phyloP scores from a whole-genome alignment of 2,113 vertebrate species.

The Progne subis region DNA sequence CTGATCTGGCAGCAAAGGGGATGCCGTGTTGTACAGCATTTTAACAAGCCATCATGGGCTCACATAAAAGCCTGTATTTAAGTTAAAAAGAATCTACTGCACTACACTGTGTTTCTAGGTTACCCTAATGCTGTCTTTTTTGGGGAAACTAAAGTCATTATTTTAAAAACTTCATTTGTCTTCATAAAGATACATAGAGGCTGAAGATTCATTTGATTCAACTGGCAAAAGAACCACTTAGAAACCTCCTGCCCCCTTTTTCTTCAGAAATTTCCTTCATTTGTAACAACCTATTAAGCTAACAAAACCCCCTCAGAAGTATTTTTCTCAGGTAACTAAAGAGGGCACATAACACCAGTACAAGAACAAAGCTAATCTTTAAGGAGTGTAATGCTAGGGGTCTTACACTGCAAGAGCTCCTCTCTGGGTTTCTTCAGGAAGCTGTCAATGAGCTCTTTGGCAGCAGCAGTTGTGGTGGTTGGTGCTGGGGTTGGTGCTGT shows the following conservation, averaged over 20 bases:
- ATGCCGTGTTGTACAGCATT: background rate
- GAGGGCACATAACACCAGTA: background rate
- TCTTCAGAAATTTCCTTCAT: background rate
- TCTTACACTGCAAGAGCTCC: slow-evolving; percentile 87
- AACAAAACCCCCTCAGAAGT: background rate
- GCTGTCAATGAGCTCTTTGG: background rate
- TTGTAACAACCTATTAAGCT: background rate
- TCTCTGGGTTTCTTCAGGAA: slow-evolving; percentile 72
- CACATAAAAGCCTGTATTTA: background rate
- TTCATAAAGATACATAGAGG: background rate
- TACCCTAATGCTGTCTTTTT: background rate
- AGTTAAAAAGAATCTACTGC: background rate
- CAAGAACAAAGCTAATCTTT: background rate
- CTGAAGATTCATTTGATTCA: background rate
- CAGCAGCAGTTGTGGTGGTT: background rate
- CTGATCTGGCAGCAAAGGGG: background rate
- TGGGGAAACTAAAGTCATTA: background rate
- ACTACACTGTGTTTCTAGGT: background rate
- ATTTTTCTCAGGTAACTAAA: background rate
- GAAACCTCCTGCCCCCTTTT: background rate
- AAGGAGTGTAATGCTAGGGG: background rate
- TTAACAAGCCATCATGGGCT: background rate
- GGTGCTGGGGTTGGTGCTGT: background rate
- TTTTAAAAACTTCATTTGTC: background rate
- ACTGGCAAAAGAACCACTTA: background rate